A percentile compares a stretch with the other conserved stretches of the same genome.
Evolutionary conservation across 2,113 vertebrate species (phyloP).

Genomic region (Cyprinodon tularosa): DNA sequence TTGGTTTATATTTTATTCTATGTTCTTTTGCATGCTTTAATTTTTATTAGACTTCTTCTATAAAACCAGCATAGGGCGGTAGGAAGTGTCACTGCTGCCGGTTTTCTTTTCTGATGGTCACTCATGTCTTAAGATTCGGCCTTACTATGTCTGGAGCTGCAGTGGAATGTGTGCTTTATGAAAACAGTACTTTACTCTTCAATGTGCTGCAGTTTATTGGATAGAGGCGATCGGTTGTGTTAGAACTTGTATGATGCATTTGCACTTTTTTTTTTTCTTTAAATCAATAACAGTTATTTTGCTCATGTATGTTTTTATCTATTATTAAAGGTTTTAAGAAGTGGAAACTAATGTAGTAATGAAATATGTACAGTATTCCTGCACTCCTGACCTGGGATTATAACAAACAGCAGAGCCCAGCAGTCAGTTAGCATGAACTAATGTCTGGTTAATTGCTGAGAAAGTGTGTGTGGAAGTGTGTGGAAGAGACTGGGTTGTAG

Average conservation of each 20-base stretch:
- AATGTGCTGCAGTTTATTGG: slow-evolving; percentile 38
- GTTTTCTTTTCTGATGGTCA: slow-evolving; percentile 2
- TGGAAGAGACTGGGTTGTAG: neutral
- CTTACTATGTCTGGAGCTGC: slow-evolving; percentile 39
- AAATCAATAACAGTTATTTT: slow-evolving; percentile 6
- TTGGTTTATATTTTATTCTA: slow-evolving; percentile 15
- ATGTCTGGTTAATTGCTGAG: neutral
- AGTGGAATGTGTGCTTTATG: slow-evolving; percentile 41
- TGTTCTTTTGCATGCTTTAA: slow-evolving; percentile 62
- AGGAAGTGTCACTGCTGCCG: neutral
- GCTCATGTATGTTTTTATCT: slow-evolving; percentile 27
- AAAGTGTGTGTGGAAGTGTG: neutral
- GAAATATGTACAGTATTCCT: slow-evolving; percentile 4
- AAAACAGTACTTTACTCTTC: slow-evolving; percentile 45
- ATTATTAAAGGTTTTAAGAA: slow-evolving; percentile 15
- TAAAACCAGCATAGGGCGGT: slow-evolving; percentile 37
- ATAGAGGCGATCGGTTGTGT: slow-evolving; percentile 1
- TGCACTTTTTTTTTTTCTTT: slow-evolving; percentile 57
- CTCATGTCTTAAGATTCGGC: slow-evolving; percentile 54
- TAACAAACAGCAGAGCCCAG: slow-evolving; percentile 5
- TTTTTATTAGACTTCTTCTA: slow-evolving; percentile 30
- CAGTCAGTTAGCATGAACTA: neutral
- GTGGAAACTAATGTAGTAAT: neutral
- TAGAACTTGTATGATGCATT: slow-evolving; percentile 46
- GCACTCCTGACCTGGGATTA: slow-evolving; percentile 5